Percentiles rank a stretch among this genome's conserved stretches.
Conservation (phyloP, 1,140 invertebrate genomes). For the Danaus melanippus region DNA sequence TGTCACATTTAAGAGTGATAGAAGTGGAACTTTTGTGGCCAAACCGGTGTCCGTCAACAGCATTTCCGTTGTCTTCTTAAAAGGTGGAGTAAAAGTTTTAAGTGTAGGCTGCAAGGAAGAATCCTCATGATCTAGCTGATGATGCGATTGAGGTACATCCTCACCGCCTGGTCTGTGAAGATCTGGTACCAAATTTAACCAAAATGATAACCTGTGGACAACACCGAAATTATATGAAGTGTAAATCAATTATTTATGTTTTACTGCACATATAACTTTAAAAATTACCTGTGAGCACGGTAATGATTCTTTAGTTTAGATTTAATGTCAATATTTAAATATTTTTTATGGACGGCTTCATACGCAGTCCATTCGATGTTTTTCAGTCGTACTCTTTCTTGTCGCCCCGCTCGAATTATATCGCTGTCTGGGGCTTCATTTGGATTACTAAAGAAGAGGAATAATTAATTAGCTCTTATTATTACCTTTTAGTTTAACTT, state of each 20-base stretch:
- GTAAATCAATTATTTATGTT: no score
- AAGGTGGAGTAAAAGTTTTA: conserved; percentile 73
- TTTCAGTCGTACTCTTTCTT: conserved; percentile 84
- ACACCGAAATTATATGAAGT: conserved; percentile 1
- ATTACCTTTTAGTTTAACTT: conserved; percentile 2
- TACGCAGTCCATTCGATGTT: conserved; percentile 93
- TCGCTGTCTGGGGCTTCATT: conserved; percentile 85
- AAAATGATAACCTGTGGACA: conserved; percentile 88
- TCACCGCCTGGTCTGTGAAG: conserved; percentile 91
- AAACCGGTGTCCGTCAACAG: conserved; percentile 54
- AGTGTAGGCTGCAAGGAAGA: conserved; percentile 58
- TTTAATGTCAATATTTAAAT: conserved; percentile 91
- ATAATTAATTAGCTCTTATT: no score
- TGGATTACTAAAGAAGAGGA: conserved; percentile 80
- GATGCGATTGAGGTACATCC: conserved; percentile 88
- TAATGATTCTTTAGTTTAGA: conserved; percentile 95
- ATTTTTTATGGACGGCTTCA: conserved; percentile 93
- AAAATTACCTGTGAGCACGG: conserved; percentile 80
- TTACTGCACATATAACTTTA: neutral
- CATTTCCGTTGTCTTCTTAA: conserved; percentile 71
- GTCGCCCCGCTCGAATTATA: conserved; percentile 76
- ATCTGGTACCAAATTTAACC: conserved; percentile 95
- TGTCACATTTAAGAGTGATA: conserved; percentile 54
- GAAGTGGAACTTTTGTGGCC: conserved; percentile 61
- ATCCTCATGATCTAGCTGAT: conserved; percentile 86